Conservation (phyloP, 1,140 invertebrate species). For the Campodea augens region DNA sequence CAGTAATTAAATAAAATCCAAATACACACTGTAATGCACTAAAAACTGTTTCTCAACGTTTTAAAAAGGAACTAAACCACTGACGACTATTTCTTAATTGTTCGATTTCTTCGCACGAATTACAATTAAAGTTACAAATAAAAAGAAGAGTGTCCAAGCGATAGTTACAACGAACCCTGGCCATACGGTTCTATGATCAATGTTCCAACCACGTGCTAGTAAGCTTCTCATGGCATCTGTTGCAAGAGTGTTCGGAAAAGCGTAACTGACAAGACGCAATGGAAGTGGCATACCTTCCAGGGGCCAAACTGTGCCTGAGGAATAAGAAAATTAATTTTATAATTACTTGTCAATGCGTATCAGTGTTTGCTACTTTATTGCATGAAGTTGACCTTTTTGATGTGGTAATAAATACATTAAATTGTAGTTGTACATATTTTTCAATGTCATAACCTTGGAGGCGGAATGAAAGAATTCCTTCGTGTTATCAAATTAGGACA, state of each 20-base stretch:
- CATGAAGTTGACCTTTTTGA: slow-evolving; percentile 7
- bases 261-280: slow-evolving; percentile 59
- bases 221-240: slow-evolving; percentile 75
- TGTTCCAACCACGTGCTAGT: slow-evolving; percentile 71
- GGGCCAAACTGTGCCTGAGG: slow-evolving; percentile 71
- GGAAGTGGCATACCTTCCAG: slow-evolving; percentile 78
- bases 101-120: slow-evolving; percentile 40
- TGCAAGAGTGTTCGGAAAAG: slow-evolving; percentile 74
- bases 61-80: too few relatives aligned
- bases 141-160: slow-evolving; percentile 71
- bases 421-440: neutral
- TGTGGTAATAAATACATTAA: slow-evolving; percentile 9
- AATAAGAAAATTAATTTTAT: too few relatives aligned
- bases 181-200: slow-evolving; percentile 64
- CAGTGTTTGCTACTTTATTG: slow-evolving; percentile 7
- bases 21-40: too few relatives aligned
- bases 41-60: too few relatives aligned
- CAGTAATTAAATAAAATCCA: too few relatives aligned
- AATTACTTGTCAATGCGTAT: neutral
- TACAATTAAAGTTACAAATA: slow-evolving; percentile 58
- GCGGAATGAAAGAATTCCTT: too few relatives aligned
- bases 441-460: too few relatives aligned
- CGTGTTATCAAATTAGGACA: too few relatives aligned
- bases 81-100: too few relatives aligned
- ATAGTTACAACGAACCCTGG: slow-evolving; percentile 69